Percentiles rank a stretch among this genome's conserved stretches.
These are phyloP conservation scores for Cephonodes hylas DNA, from an alignment of 2,888 invertebrate species.

Conservation along the genomic window DNA sequence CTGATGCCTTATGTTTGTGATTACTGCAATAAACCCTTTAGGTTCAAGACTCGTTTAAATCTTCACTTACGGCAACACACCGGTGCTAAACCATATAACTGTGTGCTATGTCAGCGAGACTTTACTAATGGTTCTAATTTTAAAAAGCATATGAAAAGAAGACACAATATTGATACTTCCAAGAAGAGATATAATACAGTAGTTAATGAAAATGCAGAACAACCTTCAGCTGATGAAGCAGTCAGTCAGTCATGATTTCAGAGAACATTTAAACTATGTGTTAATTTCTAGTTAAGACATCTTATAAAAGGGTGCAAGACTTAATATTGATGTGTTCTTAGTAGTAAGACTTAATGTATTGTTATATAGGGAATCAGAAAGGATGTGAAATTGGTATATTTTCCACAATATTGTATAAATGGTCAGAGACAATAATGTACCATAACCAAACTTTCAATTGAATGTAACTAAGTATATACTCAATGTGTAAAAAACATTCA, in stretches of 20 bases:
- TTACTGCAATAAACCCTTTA: conserved; percentile 68
- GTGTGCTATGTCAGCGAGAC: conserved; percentile 65
- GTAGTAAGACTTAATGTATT: not conserved
- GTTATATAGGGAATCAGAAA: no score
- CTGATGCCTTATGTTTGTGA: conserved; percentile 68
- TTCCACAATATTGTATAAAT: no score
- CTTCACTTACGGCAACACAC: conserved; percentile 73
- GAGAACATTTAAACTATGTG: not conserved
- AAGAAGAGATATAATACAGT: conserved; percentile 49
- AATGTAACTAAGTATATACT: no score
- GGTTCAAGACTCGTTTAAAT: conserved; percentile 70
- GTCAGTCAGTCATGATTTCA: not conserved
- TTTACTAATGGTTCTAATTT: conserved; percentile 76
- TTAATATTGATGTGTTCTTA: not conserved
- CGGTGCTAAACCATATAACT: conserved; percentile 69
- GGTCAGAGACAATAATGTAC: no score
- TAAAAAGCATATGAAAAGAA: conserved; percentile 73
- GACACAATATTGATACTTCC: conserved; percentile 70
- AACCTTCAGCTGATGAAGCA: not conserved
- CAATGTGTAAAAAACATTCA: no score
- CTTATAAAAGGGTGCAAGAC: not conserved
- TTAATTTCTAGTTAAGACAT: not conserved
- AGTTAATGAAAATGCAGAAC: conserved; percentile 8
- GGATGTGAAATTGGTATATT: no score
- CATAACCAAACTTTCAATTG: no score